Evolutionary conservation across 2,888 invertebrate genomes (phyloP).

Genomic region (Arctia plantaginis): DNA sequence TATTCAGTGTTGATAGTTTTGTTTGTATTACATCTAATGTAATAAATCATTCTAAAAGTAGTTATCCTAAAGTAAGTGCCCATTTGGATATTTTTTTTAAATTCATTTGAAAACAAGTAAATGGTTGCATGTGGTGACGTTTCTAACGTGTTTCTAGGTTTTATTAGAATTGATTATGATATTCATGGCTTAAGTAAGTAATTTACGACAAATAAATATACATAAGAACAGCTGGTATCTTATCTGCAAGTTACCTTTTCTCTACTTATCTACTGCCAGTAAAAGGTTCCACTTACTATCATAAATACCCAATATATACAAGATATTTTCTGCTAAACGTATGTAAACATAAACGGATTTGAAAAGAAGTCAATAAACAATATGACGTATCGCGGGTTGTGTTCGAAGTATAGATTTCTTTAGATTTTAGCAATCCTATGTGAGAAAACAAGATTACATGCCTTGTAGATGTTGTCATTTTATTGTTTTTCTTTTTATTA

Average conservation of each 20-base stretch:
- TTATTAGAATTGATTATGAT: too few relatives aligned
- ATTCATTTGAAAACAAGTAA: too few relatives aligned
- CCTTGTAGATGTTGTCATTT: background rate
- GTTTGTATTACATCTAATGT: background rate
- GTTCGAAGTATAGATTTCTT: conserved; percentile 7
- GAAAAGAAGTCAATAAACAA: conserved; percentile 18
- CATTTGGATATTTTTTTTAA: too few relatives aligned
- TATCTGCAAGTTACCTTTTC: too few relatives aligned
- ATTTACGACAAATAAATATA: too few relatives aligned
- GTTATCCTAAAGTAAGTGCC: too few relatives aligned
- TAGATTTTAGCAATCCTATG: background rate
- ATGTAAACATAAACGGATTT: background rate
- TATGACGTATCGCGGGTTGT: conserved; percentile 20
- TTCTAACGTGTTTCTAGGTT: too few relatives aligned
- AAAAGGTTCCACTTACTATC: background rate
- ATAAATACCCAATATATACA: background rate
- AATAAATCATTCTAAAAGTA: too few relatives aligned
- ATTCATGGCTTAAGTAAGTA: too few relatives aligned
- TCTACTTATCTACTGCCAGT: background rate
- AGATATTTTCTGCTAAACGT: background rate
- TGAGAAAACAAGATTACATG: background rate
- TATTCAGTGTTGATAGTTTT: background rate
- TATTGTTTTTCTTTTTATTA: background rate
- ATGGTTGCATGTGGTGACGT: too few relatives aligned
- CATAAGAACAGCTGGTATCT: too few relatives aligned